Conservation (phyloP, 64 coral and sea anemone species). For the Acropora tenuis region DNA sequence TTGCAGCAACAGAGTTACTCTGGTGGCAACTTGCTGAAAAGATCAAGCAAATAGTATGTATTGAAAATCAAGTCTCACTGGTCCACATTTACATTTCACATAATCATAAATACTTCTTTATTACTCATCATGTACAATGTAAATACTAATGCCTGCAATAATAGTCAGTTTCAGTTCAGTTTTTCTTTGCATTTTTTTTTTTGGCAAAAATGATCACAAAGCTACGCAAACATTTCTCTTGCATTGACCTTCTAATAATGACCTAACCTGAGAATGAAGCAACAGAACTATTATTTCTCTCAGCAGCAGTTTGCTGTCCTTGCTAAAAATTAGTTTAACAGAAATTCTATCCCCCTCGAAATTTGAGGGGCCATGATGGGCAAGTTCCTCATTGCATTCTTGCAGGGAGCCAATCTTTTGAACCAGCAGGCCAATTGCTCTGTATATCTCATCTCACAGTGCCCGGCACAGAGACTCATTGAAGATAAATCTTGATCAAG, state of each 20-base stretch:
- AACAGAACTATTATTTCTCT: not conserved
- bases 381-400: slow-evolving; percentile 22
- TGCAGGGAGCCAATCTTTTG: slow-evolving; percentile 42
- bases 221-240: not conserved
- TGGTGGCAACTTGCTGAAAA: no score
- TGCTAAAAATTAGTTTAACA: not conserved
- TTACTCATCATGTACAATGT: no score
- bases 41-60: not conserved
- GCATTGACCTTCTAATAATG: not conserved
- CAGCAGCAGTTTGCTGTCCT: not conserved
- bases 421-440: slow-evolving; percentile 18
- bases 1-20: not conserved
- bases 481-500: slow-evolving; percentile 47
- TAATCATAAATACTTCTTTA: no score
- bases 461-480: slow-evolving; percentile 41
- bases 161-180: not conserved
- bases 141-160: not conserved
- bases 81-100: no score
- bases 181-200: not conserved
- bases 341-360: slow-evolving; percentile 8
- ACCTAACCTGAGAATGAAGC: slow-evolving; percentile 23
- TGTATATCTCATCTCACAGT: slow-evolving; percentile 48
- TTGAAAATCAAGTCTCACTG: not conserved
- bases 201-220: not conserved
- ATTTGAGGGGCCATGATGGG: slow-evolving; percentile 28